These are phyloP conservation scores for Pelobates fuscus DNA, from an alignment of 2,113 vertebrate species.

Conservation along the genomic window DNA sequence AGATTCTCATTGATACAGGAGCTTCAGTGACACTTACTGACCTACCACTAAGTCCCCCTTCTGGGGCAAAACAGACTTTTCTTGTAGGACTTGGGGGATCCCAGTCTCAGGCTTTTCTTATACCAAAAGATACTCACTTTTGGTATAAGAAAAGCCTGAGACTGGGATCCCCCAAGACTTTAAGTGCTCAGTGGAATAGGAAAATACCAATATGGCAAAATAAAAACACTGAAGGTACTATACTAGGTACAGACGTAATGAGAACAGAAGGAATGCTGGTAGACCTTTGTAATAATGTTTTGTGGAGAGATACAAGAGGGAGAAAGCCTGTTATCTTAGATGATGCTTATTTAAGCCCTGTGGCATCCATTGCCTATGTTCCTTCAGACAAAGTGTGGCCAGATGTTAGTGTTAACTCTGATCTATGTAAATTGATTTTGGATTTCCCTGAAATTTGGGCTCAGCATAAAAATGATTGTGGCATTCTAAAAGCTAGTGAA, in stretches of 20 bases:
- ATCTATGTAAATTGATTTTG: background rate
- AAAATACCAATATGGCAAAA: background rate
- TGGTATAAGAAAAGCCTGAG: too few relatives aligned
- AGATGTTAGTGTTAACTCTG: background rate
- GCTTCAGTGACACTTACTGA: background rate
- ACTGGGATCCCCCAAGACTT: too few relatives aligned
- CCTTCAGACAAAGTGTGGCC: background rate
- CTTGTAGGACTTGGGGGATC: background rate
- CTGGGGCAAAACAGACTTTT: background rate
- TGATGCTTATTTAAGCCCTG: background rate
- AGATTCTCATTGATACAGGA: background rate
- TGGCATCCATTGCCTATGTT: background rate
- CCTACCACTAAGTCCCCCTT: background rate
- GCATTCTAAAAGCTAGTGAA: background rate
- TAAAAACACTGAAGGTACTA: background rate
- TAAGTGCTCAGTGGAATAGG: background rate
- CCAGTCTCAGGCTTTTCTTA: background rate
- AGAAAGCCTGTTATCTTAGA: background rate
- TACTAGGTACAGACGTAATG: background rate
- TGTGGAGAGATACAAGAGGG: constrained; percentile 8
- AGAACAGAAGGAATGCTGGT: constrained; percentile 9
- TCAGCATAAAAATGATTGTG: constrained; percentile 5
- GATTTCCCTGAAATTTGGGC: background rate
- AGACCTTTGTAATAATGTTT: background rate
- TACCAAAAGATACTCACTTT: too few relatives aligned